These are phyloP conservation scores for Nymphalis polychloros DNA, from an alignment of 2,888 invertebrate genomes.

Conservation along the genomic window DNA sequence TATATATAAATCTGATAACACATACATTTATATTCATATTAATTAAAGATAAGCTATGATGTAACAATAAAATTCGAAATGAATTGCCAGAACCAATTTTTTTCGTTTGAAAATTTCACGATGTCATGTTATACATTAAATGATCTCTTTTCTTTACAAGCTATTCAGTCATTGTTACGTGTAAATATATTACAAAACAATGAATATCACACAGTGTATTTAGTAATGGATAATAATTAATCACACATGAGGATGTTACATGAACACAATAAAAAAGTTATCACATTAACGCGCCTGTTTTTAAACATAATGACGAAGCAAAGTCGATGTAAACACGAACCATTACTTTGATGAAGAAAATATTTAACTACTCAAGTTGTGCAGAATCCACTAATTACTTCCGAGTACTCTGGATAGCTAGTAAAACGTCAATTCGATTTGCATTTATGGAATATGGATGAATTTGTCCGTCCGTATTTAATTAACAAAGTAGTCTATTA, in stretches of 20 bases:
- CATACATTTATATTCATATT: no score
- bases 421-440: slow-evolving; percentile 44
- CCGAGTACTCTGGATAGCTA: slow-evolving; percentile 36
- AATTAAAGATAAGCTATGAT: no score
- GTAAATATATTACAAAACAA: not conserved
- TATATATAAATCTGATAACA: no score
- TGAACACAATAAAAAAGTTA: slow-evolving; percentile 10
- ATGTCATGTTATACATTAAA: no score
- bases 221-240: slow-evolving; percentile 4
- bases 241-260: not conserved
- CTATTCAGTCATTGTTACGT: not conserved
- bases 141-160: no score
- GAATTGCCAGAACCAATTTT: no score
- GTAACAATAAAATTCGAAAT: no score
- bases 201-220: slow-evolving; percentile 5
- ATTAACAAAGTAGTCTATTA: slow-evolving; percentile 6
- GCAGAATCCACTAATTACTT: slow-evolving; percentile 54
- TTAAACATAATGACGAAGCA: slow-evolving; percentile 19
- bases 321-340: slow-evolving; percentile 1
- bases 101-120: no score
- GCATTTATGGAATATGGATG: slow-evolving; percentile 32
- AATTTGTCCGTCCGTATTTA: slow-evolving; percentile 19
- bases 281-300: slow-evolving; percentile 23
- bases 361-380: slow-evolving; percentile 51
- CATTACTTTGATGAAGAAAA: slow-evolving; percentile 14